phyloP scores from a whole-genome alignment of 2,888 invertebrate genomes.

The Drosophila emarginata region DNA sequence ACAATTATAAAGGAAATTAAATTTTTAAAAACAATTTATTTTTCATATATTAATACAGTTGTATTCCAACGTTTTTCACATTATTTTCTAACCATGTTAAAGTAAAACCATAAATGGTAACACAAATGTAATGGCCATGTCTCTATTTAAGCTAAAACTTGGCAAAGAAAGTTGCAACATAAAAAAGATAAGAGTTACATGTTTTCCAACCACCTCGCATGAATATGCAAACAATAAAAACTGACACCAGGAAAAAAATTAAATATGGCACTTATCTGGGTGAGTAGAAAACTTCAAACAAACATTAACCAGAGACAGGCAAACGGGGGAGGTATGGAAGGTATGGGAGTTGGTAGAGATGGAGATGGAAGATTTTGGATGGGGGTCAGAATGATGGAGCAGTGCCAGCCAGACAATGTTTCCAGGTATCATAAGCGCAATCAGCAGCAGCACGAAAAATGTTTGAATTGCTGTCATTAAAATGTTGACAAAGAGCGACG shows the following conservation, averaged over 20 bases:
- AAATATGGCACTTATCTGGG: slow-evolving; percentile 71
- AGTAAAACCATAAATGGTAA: slow-evolving; percentile 9
- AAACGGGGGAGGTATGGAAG: slow-evolving; percentile 8
- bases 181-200: slow-evolving; percentile 63
- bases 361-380: not conserved
- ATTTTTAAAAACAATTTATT: too few species aligned
- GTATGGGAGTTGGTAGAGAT: not conserved
- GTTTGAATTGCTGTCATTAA: slow-evolving; percentile 76
- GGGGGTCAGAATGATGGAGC: slow-evolving; percentile 6
- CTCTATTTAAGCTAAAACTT: slow-evolving; percentile 42
- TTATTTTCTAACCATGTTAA: not conserved
- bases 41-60: too few species aligned
- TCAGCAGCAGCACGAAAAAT: slow-evolving; percentile 54
- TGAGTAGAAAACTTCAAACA: slow-evolving; percentile 58
- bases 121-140: slow-evolving; percentile 5
- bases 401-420: slow-evolving; percentile 59
- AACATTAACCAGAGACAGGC: slow-evolving; percentile 44
- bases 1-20: too few species aligned
- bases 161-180: slow-evolving; percentile 60
- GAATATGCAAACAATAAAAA: slow-evolving; percentile 69
- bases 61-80: too few species aligned
- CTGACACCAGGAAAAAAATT: slow-evolving; percentile 59
- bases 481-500: slow-evolving; percentile 72
- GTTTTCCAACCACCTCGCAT: slow-evolving; percentile 41
- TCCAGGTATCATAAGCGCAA: slow-evolving; percentile 63